Evolutionary conservation across 2,113 vertebrate genomes (phyloP).

Genomic region (Mustela lutreola): DNA sequence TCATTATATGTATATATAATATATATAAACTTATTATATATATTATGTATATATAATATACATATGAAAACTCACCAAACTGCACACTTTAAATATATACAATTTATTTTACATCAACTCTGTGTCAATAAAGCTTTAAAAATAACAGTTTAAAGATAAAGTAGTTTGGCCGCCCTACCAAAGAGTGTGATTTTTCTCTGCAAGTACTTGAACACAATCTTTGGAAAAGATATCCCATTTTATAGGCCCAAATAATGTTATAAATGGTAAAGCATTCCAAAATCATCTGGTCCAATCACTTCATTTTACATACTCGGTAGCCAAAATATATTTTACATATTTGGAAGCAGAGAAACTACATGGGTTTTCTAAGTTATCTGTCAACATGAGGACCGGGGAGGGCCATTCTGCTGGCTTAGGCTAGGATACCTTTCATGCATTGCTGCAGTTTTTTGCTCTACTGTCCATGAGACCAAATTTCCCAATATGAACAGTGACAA

Average conservation of each 20-base stretch:
- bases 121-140: background rate
- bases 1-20: background rate
- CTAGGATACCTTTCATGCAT: background rate
- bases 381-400: background rate
- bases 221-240: constrained; percentile 3
- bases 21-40: background rate
- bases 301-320: background rate
- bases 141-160: background rate
- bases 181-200: background rate
- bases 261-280: background rate
- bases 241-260: background rate
- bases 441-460: background rate
- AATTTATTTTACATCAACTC: background rate
- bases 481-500: background rate
- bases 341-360: background rate
- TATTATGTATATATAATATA: background rate
- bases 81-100: background rate
- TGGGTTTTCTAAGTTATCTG: background rate
- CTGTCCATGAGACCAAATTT: background rate
- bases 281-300: background rate
- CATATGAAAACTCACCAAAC: background rate
- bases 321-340: background rate
- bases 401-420: background rate
- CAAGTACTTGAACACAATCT: background rate
- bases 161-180: background rate